A percentile compares a stretch with the other conserved stretches of the same genome.
These are phyloP conservation scores for Cherax quadricarinatus DNA, from an alignment of 1,140 invertebrate species.

Conservation along the genomic window DNA sequence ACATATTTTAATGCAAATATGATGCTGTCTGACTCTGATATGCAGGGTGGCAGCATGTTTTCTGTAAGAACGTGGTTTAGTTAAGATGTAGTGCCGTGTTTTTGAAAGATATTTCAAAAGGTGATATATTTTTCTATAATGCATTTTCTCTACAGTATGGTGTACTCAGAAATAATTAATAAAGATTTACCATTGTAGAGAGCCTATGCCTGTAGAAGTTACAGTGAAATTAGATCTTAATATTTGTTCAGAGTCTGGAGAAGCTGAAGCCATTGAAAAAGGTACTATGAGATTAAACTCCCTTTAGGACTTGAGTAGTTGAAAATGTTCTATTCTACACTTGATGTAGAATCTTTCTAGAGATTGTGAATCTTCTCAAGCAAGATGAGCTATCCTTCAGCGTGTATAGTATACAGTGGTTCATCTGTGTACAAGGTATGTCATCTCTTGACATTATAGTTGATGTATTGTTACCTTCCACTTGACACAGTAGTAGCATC, in stretches of 20 bases:
- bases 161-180: not conserved
- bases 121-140: not conserved
- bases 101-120: slow-evolving; percentile 1
- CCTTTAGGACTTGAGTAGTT: not conserved
- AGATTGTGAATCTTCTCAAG: slow-evolving; percentile 31
- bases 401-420: slow-evolving; percentile 18
- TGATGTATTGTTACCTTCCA: slow-evolving; percentile 56
- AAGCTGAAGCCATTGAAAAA: not conserved
- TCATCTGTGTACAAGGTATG: slow-evolving; percentile 44
- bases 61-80: not conserved
- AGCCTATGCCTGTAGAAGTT: not conserved
- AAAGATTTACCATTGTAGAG: slow-evolving; percentile 10
- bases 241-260: slow-evolving; percentile 9
- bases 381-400: slow-evolving; percentile 35
- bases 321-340: not conserved
- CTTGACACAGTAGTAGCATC: slow-evolving; percentile 58
- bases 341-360: slow-evolving; percentile 17
- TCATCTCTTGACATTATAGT: slow-evolving; percentile 43
- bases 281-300: slow-evolving; percentile 1
- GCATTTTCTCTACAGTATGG: slow-evolving; percentile 25
- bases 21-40: not conserved
- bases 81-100: not conserved
- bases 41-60: not conserved
- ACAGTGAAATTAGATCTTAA: slow-evolving; percentile 15
- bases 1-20: not conserved